Evolutionary conservation across 30 jellyfish, hydroid and myxozoan genomes (phyloP), one percentile per base, ranked within the genome.

Genomic region (Chironex yamaguchii): DNA sequence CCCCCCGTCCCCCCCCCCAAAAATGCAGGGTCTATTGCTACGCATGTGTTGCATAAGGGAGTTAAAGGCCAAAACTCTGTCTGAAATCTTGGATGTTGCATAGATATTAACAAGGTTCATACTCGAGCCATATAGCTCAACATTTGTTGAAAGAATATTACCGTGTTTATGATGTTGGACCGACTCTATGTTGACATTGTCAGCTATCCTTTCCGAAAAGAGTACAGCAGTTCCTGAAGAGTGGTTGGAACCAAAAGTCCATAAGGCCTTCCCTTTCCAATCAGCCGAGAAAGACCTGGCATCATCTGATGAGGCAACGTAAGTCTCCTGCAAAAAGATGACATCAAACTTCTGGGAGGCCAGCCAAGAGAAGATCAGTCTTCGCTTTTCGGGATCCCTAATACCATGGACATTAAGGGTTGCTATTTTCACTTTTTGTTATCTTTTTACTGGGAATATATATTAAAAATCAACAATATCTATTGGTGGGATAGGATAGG

Each of bases 111-210:
- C 34, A 1, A 74, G 54, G 22, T 74, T 54, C n/a, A 49, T 1
- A 2, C 31, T 22, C 14, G 76, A 42, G 75, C 52, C 22, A 23
- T 49, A 54, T 2, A 74, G 4, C 11, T 52, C 34, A 14, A 51
- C 42, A 9, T 26, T 62, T 23, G 28, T 2, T 3, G 32, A 1
- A 3, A 74, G 24, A 35, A 23, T 21, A 0, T 76, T 24, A 1
- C 90, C 90, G 1, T 78, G 70, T 0, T 13, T 29, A 26, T 78
- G 71, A 62, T n/a, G 2, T n/a, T n/a, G n/a, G n/a, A n/a, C n/a
- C 0, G 81, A 53, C 17, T 32, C 11, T 17, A 28, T 12, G 1
- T 28, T 4, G 1, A 54, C 49, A 14, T 27, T 17, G n/a, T 21
- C 81, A 0, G 53, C 25, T 4, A 53, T 35, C 2, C 63, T 4